Evolutionary conservation across 1,140 invertebrate genomes (phyloP).

Genomic region (Pissodes strobi): DNA sequence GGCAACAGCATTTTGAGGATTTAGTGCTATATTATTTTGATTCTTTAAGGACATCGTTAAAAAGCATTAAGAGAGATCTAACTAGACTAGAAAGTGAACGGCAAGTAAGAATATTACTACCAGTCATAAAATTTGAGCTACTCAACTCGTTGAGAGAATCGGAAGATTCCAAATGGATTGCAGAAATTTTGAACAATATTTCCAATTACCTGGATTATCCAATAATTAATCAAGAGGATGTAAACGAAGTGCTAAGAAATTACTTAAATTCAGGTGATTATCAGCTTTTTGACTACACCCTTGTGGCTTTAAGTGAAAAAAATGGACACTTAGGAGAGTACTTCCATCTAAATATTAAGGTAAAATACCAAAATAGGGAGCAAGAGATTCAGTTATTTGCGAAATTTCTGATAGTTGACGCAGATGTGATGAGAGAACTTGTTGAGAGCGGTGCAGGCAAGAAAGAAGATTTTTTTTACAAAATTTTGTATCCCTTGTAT

Average conservation of each 20-base stretch:
- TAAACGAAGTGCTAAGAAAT: constrained; percentile 13
- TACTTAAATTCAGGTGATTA: constrained; percentile 1
- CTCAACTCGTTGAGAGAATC: not conserved
- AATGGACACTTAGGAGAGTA: constrained; percentile 28
- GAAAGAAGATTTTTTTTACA: constrained; percentile 28
- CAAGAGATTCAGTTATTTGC: constrained; percentile 3
- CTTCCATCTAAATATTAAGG: constrained; percentile 7
- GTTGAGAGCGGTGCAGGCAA: not conserved
- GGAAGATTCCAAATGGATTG: not conserved
- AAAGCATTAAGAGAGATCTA: not conserved
- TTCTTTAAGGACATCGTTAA: not conserved
- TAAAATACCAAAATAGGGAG: not conserved
- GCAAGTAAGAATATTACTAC: constrained; percentile 8
- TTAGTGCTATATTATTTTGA: constrained; percentile 11
- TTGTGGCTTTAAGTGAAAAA: constrained; percentile 7
- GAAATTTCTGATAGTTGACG: constrained; percentile 1
- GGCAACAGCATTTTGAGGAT: constrained; percentile 11
- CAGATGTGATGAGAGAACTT: not conserved
- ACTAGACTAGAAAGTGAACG: not conserved
- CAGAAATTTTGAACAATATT: constrained; percentile 10
- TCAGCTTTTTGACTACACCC: not conserved
- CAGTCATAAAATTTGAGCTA: constrained; percentile 4
- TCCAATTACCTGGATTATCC: not conserved
- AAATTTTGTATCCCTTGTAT: not conserved
- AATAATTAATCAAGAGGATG: constrained; percentile 20